Evolutionary conservation across 2,113 vertebrate genomes (phyloP).

Genomic region (Halcyon senegalensis): DNA sequence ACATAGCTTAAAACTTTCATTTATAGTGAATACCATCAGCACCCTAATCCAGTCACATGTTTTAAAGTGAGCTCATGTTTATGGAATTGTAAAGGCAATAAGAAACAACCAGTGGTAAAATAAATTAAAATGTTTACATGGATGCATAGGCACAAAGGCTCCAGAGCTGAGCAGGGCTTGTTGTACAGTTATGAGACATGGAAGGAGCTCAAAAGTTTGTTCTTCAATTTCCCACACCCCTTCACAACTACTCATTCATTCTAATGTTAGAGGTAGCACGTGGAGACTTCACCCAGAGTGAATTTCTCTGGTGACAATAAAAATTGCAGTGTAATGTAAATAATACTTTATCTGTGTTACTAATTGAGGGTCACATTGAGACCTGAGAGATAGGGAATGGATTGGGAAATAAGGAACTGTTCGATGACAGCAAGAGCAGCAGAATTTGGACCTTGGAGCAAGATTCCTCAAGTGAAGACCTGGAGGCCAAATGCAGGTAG

Average conservation of each 20-base stretch:
- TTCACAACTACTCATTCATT: background rate
- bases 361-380: slow-evolving; percentile 12
- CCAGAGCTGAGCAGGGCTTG: background rate
- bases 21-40: background rate
- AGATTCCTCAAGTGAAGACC: slow-evolving; percentile 19
- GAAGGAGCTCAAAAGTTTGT: background rate
- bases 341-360: background rate
- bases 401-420: slow-evolving; percentile 15
- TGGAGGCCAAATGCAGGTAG: background rate
- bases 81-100: background rate
- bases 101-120: background rate
- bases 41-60: background rate
- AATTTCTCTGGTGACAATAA: slow-evolving; percentile 5
- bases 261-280: background rate
- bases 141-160: background rate
- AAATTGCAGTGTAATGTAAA: background rate
- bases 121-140: background rate
- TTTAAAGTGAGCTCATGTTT: background rate
- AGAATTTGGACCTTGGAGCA: slow-evolving; percentile 28
- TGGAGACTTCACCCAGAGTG: background rate
- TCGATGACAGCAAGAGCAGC: background rate
- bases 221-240: background rate
- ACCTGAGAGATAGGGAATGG: background rate
- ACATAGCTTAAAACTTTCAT: background rate
- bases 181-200: background rate